Evolutionary conservation across 2,888 invertebrate species (phyloP).

Genomic region (Dynastes tityus): DNA sequence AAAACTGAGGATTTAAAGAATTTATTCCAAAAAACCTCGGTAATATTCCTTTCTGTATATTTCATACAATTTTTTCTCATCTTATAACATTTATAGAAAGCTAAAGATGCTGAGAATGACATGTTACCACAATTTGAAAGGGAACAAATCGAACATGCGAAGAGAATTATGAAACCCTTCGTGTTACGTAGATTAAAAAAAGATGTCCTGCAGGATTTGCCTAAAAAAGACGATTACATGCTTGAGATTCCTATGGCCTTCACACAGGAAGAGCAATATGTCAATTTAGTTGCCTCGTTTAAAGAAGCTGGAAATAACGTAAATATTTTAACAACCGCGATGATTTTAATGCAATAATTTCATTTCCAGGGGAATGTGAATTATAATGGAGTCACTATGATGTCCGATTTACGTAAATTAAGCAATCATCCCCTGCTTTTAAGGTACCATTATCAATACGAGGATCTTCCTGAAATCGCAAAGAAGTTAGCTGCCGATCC

Average conservation of each 20-base stretch:
- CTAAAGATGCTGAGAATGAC: slow-evolving; percentile 73
- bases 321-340: neutral
- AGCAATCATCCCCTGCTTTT: slow-evolving; percentile 95
- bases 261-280: slow-evolving; percentile 84
- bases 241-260: slow-evolving; percentile 80
- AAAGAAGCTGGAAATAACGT: slow-evolving; percentile 77
- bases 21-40: slow-evolving; percentile 85
- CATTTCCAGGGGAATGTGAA: slow-evolving; percentile 70
- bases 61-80: no score
- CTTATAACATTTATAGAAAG: slow-evolving; percentile 71
- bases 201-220: slow-evolving; percentile 90
- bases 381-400: slow-evolving; percentile 82
- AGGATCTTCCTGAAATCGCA: slow-evolving; percentile 79
- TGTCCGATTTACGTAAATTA: slow-evolving; percentile 94
- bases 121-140: slow-evolving; percentile 87
- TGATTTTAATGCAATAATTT: neutral
- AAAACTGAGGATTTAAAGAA: slow-evolving; percentile 91
- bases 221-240: slow-evolving; percentile 84
- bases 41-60: slow-evolving; percentile 61
- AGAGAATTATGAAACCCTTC: slow-evolving; percentile 97
- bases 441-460: slow-evolving; percentile 82
- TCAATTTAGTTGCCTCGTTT: slow-evolving; percentile 80
- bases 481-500: slow-evolving; percentile 78
- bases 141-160: slow-evolving; percentile 93
- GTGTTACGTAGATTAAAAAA: slow-evolving; percentile 89